Evolutionary conservation across 2,888 invertebrate genomes (phyloP).

Genomic region (Mystacides longicornis): DNA sequence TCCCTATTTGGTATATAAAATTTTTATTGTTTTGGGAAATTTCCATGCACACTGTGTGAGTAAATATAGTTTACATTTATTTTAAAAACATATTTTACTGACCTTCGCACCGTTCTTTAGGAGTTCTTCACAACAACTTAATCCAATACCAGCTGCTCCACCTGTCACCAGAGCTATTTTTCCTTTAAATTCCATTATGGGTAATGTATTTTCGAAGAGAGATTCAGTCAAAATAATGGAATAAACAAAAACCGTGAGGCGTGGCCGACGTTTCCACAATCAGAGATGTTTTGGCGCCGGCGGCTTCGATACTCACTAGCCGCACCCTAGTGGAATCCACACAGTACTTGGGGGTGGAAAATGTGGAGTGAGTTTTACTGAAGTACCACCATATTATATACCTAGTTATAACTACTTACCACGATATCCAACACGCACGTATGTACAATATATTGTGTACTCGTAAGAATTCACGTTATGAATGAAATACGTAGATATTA

Average conservation of each 20-base stretch:
- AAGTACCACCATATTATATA: too few species aligned
- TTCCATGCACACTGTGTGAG: too few species aligned
- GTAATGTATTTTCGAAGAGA: background rate
- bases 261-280: conserved; percentile 6
- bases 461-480: too few species aligned
- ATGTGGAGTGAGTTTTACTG: background rate
- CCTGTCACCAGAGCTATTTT: conserved; percentile 68
- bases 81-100: too few species aligned
- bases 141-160: conserved; percentile 65
- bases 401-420: too few species aligned
- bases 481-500: too few species aligned
- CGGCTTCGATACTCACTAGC: conserved; percentile 8
- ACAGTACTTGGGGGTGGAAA: background rate
- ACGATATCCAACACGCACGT: too few species aligned
- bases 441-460: too few species aligned
- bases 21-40: too few species aligned
- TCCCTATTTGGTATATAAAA: too few species aligned
- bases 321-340: conserved; percentile 18
- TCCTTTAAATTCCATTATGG: conserved; percentile 61
- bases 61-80: too few species aligned
- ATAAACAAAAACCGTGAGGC: background rate
- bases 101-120: conserved; percentile 69
- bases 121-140: conserved; percentile 64
- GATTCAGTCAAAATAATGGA: background rate
- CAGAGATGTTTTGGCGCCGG: conserved; percentile 15